These are phyloP conservation scores for Drosophila albomicans DNA, from an alignment of 1,140 invertebrate genomes.

Conservation along the genomic window DNA sequence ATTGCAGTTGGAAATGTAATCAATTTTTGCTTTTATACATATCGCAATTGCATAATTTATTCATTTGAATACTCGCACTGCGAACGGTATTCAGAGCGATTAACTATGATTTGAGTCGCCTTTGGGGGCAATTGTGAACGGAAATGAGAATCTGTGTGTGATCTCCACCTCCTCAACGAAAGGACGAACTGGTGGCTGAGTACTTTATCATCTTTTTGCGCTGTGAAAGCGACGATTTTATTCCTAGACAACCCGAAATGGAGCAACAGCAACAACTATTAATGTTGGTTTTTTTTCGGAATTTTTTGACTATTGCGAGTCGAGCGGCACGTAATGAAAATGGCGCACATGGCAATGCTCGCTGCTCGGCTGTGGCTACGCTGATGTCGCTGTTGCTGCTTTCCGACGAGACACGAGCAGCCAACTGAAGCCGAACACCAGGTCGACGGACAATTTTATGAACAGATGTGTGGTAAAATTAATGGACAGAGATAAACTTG, in stretches of 20 bases:
- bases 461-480: constrained; percentile 83
- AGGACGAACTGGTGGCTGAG: constrained; percentile 25
- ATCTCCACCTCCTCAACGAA: constrained; percentile 2
- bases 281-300: constrained; percentile 31
- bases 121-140: constrained; percentile 32
- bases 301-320: constrained; percentile 19
- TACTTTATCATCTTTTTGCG: constrained; percentile 48
- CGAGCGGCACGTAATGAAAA: constrained; percentile 71
- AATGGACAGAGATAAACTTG: constrained; percentile 80
- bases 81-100: constrained; percentile 37
- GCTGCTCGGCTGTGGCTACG: background rate
- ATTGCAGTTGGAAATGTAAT: background rate
- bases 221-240: constrained; percentile 15
- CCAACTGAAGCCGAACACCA: constrained; percentile 70
- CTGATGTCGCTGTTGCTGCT: constrained; percentile 14
- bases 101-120: constrained; percentile 26
- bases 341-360: constrained; percentile 63
- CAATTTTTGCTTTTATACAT: constrained; percentile 4
- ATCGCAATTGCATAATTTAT: constrained; percentile 40
- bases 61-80: constrained; percentile 18
- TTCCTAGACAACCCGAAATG: constrained; percentile 21
- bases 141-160: constrained; percentile 41
- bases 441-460: constrained; percentile 78
- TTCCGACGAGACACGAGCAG: constrained; percentile 43
- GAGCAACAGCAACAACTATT: constrained; percentile 38